Evolutionary conservation across 2,888 invertebrate species (phyloP), one percentile per base, ranked within the genome.

Genomic region (Epinotia bilunana): DNA sequence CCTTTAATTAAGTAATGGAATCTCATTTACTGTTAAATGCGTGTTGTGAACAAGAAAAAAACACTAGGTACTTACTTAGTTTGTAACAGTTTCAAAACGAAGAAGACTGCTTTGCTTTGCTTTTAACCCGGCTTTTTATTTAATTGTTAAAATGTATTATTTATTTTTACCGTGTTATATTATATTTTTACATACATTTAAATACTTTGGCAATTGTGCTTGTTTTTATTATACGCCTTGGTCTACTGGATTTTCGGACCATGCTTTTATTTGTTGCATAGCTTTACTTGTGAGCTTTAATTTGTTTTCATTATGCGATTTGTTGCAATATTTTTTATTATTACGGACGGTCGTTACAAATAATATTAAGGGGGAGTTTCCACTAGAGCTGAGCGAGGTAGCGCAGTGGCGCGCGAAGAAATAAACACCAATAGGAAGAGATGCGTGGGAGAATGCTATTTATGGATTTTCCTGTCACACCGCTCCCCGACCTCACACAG

Each of bases 51-150:
- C 68, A 33, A 67, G 39, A 46, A 23, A 67, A 23, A 67, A 39
- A 6, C 49, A 13, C 6, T 43, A 28, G 20, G 33, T 53, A 64
- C 18, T 18, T 53, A 64, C 18, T 18, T 49, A 46, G 28, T 72
- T 64, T 64, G n/a, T 33, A 20, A 13, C 49, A 23, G 16, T 63
- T 55, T 55, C 16, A 33, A 65, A 57, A 43, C n/a, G 20, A 60
- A 64, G 3, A 72, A 74, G 70, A 71, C 64, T 65, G 74, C 70
- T 70, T 70, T 49, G 74, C 64, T 74, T 71, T 60, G 74, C 74
- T 63, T 64, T 70, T 58, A 28, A 53, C 12, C 46, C 33, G n/a
- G 57, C 64, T 64, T 74, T 58, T 33, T 53, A 33, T 65, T 65
- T 20, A 16, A 58, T 53, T 23, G n/a, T 23, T 64, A n/a, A 49